Base-by-base conservation (phyloP, 2,797 vertebrate species). In the Girardinus metallicus region DNA sequence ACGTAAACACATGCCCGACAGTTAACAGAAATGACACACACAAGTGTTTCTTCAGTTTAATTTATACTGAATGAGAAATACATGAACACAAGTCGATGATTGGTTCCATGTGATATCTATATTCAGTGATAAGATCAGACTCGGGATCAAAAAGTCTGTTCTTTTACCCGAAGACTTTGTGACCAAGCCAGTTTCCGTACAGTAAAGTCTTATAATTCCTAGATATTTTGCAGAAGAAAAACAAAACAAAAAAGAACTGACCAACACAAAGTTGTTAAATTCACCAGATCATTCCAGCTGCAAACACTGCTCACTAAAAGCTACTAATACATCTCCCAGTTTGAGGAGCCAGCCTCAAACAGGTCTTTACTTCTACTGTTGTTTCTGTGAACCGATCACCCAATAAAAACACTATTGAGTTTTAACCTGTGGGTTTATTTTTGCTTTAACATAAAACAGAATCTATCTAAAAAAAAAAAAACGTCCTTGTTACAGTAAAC, bases 321-420 rank as follows among this genome's bases (percentile, higher is more conserved):
- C 71, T 80, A 60, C 15, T 34, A 16, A 16, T 47, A 77, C 73
- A n/a, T 64, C 73, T 74, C 79, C 80, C 8, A 49, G 84, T 84
- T 91, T 90, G 91, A 95, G 91, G 93, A 85, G 75, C 93, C 92
- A 91, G 94, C 94, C 94, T 93, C 93, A 91, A 89, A 87, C 51
- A 64, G 55, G 68, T 71, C 75, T 74, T n/a, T 55, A 39, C 55
- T 39, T 83, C 41, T 79, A 41, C 36, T 23, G 21, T 68, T 83
- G 78, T 79, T 80, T 75, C 77, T 78, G 88, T 89, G 89, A 93
- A 81, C 87, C 89, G 87, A 91, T 82, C 85, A 88, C 87, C 74
- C 79, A 75, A 70, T 78, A 46, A 85, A 87, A 86, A 75, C 80
- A 78, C 68, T 78, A 82, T 84, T 76, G n/a, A 44, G 21, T 68